Evolutionary conservation across 92 coral and sea anemone species (phyloP).

Genomic region (Porites lobata): DNA sequence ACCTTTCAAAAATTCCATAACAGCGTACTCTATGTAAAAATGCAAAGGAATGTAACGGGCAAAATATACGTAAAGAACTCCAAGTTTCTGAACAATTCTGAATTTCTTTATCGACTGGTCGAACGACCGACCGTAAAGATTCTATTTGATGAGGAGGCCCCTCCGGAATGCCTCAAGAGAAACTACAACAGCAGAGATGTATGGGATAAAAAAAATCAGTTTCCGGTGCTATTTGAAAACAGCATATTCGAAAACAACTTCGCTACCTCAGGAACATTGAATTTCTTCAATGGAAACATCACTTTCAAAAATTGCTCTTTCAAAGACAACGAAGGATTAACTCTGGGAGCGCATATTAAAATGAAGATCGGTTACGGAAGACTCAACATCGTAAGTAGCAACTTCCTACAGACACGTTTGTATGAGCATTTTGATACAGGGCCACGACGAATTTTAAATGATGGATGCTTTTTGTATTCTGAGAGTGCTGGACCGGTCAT

Average conservation of each 20-base stretch:
- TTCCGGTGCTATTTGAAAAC: slow-evolving; percentile 29
- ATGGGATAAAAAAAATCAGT: background rate
- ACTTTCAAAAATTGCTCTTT: slow-evolving; percentile 39
- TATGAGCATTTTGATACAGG: background rate
- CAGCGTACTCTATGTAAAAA: background rate
- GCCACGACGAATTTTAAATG: background rate
- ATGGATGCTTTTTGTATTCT: slow-evolving; percentile 44
- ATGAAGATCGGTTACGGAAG: slow-evolving; percentile 31
- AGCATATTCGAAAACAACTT: slow-evolving; percentile 43
- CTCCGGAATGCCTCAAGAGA: background rate
- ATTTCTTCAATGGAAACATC: slow-evolving; percentile 25
- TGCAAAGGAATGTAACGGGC: background rate
- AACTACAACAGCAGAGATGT: background rate
- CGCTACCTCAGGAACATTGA: slow-evolving; percentile 47
- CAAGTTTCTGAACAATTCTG: slow-evolving; percentile 18
- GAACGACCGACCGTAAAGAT: no score
- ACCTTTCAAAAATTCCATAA: slow-evolving; percentile 2
- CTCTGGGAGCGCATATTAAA: slow-evolving; percentile 20
- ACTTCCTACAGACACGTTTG: slow-evolving; percentile 22
- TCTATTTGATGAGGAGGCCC: background rate
- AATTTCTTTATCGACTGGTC: no score
- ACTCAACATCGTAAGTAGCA: slow-evolving; percentile 25
- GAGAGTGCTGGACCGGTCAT: slow-evolving; percentile 47
- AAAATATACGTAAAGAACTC: slow-evolving; percentile 9
- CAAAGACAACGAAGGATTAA: slow-evolving; percentile 41